These are phyloP conservation scores for Mormyrus lacerda DNA, from an alignment of 2,113 vertebrate species.

Conservation along the genomic window DNA sequence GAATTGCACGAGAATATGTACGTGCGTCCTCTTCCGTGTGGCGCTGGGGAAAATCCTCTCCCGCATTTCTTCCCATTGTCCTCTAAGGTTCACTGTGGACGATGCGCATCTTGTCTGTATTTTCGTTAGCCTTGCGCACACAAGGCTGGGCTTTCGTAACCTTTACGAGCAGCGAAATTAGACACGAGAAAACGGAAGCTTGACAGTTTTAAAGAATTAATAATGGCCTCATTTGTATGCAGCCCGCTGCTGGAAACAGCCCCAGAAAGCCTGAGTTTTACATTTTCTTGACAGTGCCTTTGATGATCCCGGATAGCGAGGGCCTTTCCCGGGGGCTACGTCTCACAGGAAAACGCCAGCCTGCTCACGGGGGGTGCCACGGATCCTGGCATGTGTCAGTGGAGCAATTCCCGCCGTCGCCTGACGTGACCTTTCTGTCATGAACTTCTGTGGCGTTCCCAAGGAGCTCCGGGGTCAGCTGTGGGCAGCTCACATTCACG, in stretches of 20 bases:
- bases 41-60: not conserved
- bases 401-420: slow-evolving; percentile 24
- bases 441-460: no score
- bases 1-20: not conserved
- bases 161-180: slow-evolving; percentile 60
- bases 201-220: slow-evolving; percentile 63
- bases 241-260: slow-evolving; percentile 42
- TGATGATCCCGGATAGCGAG: slow-evolving; percentile 61
- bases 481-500: not conserved
- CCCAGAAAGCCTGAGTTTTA: slow-evolving; percentile 50
- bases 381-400: slow-evolving; percentile 49
- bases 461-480: not conserved
- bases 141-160: slow-evolving; percentile 49
- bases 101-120: not conserved
- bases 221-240: slow-evolving; percentile 54
- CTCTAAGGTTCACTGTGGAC: not conserved
- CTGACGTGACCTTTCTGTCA: not conserved
- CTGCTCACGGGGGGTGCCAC: slow-evolving; percentile 48
- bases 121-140: slow-evolving; percentile 7
- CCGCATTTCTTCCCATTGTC: not conserved
- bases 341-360: slow-evolving; percentile 52
- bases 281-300: slow-evolving; percentile 63
- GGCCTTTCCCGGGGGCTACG: slow-evolving; percentile 41
- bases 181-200: slow-evolving; percentile 44
- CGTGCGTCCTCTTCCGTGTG: not conserved